Conservation (phyloP, 2,888 invertebrate species). For the Macropis europaea region DNA sequence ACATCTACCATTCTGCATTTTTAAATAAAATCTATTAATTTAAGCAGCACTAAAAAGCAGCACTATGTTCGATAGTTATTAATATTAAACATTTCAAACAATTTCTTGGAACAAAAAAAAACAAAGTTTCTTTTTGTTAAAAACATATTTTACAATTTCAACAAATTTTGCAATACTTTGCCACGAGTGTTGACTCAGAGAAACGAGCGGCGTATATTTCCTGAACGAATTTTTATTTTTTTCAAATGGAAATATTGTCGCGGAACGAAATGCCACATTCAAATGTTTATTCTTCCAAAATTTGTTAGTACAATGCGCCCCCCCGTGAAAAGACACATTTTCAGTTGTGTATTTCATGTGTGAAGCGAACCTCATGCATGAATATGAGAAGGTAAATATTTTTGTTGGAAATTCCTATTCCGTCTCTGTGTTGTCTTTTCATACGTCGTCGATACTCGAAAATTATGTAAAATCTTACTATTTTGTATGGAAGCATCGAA, state of each 20-base stretch:
- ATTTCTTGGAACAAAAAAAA: too few relatives aligned
- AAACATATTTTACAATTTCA: too few relatives aligned
- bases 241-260: not conserved
- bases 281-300: too few relatives aligned
- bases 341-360: not conserved
- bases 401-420: not conserved
- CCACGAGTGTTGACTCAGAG: too few relatives aligned
- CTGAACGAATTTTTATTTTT: not conserved
- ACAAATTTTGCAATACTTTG: too few relatives aligned
- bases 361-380: not conserved
- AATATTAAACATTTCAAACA: too few relatives aligned
- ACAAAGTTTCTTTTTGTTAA: too few relatives aligned
- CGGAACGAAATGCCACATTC: not conserved
- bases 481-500: not conserved
- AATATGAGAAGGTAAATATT: not conserved
- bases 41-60: too few relatives aligned
- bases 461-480: not conserved
- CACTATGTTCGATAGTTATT: too few relatives aligned
- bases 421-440: not conserved
- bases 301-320: not conserved
- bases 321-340: not conserved
- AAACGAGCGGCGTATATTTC: not conserved
- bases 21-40: too few relatives aligned
- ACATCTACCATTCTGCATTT: too few relatives aligned
- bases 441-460: not conserved